Evolutionary conservation across 2,797 vertebrate genomes (phyloP), one percentile per base, ranked within the genome.

Genomic region (Mormyrops attenuatus): DNA sequence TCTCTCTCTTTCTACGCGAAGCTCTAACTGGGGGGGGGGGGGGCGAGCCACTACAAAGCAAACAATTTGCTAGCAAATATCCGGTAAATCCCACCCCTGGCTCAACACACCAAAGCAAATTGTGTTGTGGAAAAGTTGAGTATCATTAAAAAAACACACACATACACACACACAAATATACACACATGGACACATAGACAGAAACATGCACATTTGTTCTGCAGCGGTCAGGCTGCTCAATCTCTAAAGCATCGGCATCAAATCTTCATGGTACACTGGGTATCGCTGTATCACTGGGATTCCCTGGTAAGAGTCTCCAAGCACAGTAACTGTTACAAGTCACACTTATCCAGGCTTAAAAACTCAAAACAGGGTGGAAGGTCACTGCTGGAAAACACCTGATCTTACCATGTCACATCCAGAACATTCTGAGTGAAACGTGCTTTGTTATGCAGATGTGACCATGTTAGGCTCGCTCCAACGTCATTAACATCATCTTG

Each of bases 371-470:
- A 11, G 47, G 5, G 8, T 47, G n/a, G 8, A 85, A 50, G 5
- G 20, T 49, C 85, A 38, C 8, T 34, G 52, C 15, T 87, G 53
- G 30, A 41, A 22, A 57, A 57, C 26, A 87, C 5, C 26, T 50
- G 30, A 38, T 55, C 38, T 87, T 15, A 55, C 3, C 17, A 38
- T 34, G 50, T 87, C 50, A 50, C 30, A 34, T 5, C 26, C 22
- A 7, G 30, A 55, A 50, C 30, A 34, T 41, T 55, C 34, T 50
- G 84, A 80, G 44, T 55, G 38, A 57, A 0, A 52, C 26, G 57
- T 5, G 89, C 87, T 90, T 90, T 91, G 91, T 88, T 90, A 91
- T 92, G 93, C 94, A 94, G 92, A 94, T 94, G 92, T 92, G 88
- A 26, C 82, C 91, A 92, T 90, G 93, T 92, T 90, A 90, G 93